phyloP scores from a whole-genome alignment of 2,888 invertebrate genomes.

The Plagodis dolabraria region DNA sequence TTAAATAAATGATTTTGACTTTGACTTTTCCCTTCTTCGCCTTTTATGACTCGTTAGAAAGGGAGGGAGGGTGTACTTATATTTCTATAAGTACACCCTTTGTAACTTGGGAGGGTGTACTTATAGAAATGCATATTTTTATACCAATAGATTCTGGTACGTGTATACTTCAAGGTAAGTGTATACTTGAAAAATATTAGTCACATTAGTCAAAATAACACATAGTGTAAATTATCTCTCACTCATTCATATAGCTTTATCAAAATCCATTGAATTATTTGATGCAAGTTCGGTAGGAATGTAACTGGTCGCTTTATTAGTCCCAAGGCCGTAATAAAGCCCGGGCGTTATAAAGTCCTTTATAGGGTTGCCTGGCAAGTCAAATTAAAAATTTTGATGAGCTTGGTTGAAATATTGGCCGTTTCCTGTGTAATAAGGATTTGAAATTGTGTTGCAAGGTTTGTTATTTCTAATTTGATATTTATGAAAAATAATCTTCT shows the following conservation, averaged over 20 bases:
- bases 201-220: too few relatives aligned
- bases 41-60: too few relatives aligned
- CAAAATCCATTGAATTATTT: conserved; percentile 55
- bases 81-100: too few relatives aligned
- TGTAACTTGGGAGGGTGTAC: too few relatives aligned
- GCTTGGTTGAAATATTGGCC: conserved; percentile 17
- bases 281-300: conserved; percentile 50
- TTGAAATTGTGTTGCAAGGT: conserved; percentile 6
- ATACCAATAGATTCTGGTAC: too few relatives aligned
- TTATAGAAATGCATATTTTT: too few relatives aligned
- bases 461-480: conserved; percentile 1
- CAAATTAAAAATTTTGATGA: conserved; percentile 24
- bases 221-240: background rate
- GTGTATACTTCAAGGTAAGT: too few relatives aligned
- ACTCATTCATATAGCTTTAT: conserved; percentile 43
- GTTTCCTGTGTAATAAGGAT: conserved; percentile 13
- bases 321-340: conserved; percentile 53
- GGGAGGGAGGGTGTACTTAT: too few relatives aligned
- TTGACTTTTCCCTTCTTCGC: too few relatives aligned
- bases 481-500: background rate
- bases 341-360: conserved; percentile 37
- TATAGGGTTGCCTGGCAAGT: conserved; percentile 35
- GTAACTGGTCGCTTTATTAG: conserved; percentile 52
- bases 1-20: too few relatives aligned
- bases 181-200: too few relatives aligned